Evolutionary conservation across 2,888 invertebrate genomes (phyloP).

Genomic region (Nomada lathburiana): DNA sequence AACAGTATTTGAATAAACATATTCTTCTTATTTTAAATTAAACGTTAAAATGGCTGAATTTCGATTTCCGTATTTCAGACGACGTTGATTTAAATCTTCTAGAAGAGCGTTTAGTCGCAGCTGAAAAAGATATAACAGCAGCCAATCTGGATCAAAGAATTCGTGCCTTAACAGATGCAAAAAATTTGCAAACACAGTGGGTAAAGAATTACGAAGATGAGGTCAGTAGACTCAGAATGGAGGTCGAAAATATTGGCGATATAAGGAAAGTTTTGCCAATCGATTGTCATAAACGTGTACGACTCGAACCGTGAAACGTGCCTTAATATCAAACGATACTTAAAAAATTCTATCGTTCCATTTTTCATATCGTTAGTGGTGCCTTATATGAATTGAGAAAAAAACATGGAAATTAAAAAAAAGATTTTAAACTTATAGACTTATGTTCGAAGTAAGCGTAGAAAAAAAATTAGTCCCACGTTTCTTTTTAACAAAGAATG

Average conservation of each 20-base stretch:
- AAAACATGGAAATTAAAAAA: conserved; percentile 15
- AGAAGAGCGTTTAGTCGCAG: conserved; percentile 89
- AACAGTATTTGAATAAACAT: not conserved
- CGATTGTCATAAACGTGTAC: conserved; percentile 91
- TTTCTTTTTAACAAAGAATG: not conserved
- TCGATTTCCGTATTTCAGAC: conserved; percentile 81
- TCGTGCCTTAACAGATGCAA: conserved; percentile 89
- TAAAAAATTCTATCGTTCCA: conserved; percentile 35
- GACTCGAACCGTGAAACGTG: conserved; percentile 88
- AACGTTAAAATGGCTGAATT: not conserved
- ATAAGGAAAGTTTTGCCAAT: conserved; percentile 93
- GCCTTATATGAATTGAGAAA: conserved; percentile 44
- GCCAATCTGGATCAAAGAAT: conserved; percentile 92
- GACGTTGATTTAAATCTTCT: conserved; percentile 88
- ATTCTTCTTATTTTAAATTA: not conserved
- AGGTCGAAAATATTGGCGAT: conserved; percentile 93
- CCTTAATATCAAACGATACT: conserved; percentile 8
- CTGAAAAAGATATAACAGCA: conserved; percentile 89
- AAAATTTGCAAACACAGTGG: conserved; percentile 86
- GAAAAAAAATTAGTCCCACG: not conserved
- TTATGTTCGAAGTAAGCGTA: conserved; percentile 20
- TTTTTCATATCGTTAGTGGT: conserved; percentile 40
- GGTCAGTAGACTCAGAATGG: conserved; percentile 88
- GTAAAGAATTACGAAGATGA: conserved; percentile 93
- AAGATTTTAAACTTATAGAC: conserved; percentile 3